These are phyloP conservation scores for Bombus affinis DNA, from an alignment of 1,140 invertebrate genomes.

Conservation along the genomic window DNA sequence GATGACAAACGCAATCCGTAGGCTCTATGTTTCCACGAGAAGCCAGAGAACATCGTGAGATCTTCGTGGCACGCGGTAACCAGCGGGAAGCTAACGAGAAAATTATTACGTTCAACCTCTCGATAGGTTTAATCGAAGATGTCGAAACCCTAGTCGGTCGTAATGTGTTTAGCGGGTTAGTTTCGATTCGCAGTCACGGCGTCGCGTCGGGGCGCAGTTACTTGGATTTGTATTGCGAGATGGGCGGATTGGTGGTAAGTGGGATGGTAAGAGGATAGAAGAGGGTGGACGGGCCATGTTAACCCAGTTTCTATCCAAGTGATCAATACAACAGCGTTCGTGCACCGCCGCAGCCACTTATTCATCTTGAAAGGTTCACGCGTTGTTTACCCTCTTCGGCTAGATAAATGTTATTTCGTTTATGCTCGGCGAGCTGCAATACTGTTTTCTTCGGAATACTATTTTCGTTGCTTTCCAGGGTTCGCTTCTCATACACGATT, in stretches of 20 bases:
- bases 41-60: background rate
- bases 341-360: conserved; percentile 68
- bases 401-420: conserved; percentile 50
- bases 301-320: conserved; percentile 74
- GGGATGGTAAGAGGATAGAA: conserved; percentile 63
- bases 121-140: conserved; percentile 34
- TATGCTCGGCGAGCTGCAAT: background rate
- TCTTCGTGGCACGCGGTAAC: background rate
- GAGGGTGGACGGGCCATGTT: conserved; percentile 66
- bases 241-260: conserved; percentile 62
- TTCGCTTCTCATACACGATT: background rate
- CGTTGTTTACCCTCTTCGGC: conserved; percentile 36
- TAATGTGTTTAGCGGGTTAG: conserved; percentile 42
- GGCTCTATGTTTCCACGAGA: background rate
- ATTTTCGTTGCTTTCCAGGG: conserved; percentile 1
- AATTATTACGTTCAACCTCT: conserved; percentile 33
- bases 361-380: conserved; percentile 63
- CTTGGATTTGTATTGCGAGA: conserved; percentile 62
- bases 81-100: background rate
- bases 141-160: conserved; percentile 31
- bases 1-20: background rate
- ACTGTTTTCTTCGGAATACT: background rate
- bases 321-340: conserved; percentile 73
- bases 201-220: conserved; percentile 44
- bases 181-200: conserved; percentile 33